A percentile compares a stretch with the other conserved stretches of the same genome.
Conservation (phyloP, 2,797 vertebrate species). For the Galago senegalensis region DNA sequence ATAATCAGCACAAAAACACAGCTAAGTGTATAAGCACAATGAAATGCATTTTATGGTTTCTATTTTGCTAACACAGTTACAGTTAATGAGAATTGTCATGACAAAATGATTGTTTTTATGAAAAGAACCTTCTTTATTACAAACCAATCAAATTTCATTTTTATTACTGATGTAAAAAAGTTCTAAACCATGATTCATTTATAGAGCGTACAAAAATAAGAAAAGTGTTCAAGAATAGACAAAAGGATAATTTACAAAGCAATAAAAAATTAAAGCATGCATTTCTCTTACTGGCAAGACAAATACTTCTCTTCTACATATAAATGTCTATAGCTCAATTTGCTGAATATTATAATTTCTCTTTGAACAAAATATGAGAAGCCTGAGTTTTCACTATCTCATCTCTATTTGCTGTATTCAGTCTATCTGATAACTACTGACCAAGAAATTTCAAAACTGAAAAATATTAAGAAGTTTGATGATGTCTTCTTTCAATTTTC, state of each 20-base stretch:
- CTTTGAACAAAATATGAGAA: constrained; percentile 80
- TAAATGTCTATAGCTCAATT: constrained; percentile 49
- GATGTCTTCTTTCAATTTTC: constrained; percentile 73
- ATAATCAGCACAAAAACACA: constrained; percentile 76
- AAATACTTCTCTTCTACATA: constrained; percentile 79
- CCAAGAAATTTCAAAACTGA: constrained; percentile 71
- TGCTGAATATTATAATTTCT: constrained; percentile 72
- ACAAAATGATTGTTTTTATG: constrained; percentile 76
- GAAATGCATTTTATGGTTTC: constrained; percentile 76
- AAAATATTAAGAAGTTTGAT: constrained; percentile 78
- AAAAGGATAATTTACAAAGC: constrained; percentile 74
- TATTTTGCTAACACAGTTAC: constrained; percentile 66
- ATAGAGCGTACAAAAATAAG: constrained; percentile 78
- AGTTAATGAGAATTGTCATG: constrained; percentile 74
- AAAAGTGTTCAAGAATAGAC: constrained; percentile 77
- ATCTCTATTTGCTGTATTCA: constrained; percentile 71
- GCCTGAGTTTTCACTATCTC: constrained; percentile 72
- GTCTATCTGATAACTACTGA: constrained; percentile 66
- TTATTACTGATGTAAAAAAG: constrained; percentile 83
- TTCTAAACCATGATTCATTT: constrained; percentile 80
- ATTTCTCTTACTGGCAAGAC: constrained; percentile 81
- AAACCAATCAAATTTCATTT: constrained; percentile 85
- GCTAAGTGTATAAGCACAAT: constrained; percentile 69
- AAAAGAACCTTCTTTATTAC: constrained; percentile 74
- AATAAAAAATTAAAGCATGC: constrained; percentile 76